A percentile compares a stretch with the other conserved stretches of the same genome.
Conservation (phyloP, 2,797 vertebrate species). For the Fundulus diaphanus region DNA sequence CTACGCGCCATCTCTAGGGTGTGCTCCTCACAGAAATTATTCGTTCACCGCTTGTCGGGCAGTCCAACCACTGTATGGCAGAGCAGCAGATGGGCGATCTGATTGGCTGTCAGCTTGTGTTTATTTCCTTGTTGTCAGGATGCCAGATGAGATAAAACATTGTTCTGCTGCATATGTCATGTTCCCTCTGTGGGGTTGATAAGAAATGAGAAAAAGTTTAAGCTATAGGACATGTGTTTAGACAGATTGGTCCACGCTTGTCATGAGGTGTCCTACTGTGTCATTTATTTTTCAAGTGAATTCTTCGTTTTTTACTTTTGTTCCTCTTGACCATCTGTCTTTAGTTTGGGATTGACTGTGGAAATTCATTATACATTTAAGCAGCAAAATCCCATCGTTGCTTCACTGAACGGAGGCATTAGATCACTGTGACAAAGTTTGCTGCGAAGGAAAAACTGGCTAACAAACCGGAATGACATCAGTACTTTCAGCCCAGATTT, state of each 20-base stretch:
- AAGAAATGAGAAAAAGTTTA: slow-evolving; percentile 65
- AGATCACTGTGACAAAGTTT: slow-evolving; percentile 29
- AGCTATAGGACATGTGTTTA: slow-evolving; percentile 43
- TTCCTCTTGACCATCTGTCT: slow-evolving; percentile 27
- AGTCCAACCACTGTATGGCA: slow-evolving; percentile 61
- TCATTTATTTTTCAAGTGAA: background rate
- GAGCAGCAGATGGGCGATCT: slow-evolving; percentile 72
- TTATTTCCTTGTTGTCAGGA: slow-evolving; percentile 74
- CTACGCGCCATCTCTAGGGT: slow-evolving; percentile 46
- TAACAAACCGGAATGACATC: slow-evolving; percentile 9
- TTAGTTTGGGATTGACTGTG: background rate
- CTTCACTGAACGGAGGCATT: slow-evolving; percentile 25
- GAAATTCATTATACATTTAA: slow-evolving; percentile 6
- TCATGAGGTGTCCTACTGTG: slow-evolving; percentile 34
- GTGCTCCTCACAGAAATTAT: slow-evolving; percentile 60
- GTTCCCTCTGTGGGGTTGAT: slow-evolving; percentile 51
- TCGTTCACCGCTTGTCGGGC: slow-evolving; percentile 45
- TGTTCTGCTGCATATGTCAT: slow-evolving; percentile 65
- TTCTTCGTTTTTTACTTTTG: slow-evolving; percentile 22
- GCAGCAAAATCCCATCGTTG: slow-evolving; percentile 6
- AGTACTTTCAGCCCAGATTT: slow-evolving; percentile 18
- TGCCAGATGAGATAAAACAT: slow-evolving; percentile 72
- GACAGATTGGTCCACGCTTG: slow-evolving; percentile 48
- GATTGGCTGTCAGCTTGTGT: slow-evolving; percentile 76
- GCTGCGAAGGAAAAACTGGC: slow-evolving; percentile 23